Percentiles rank a stretch among this genome's conserved stretches.
These are phyloP conservation scores for Balearica regulorum DNA, from an alignment of 2,797 vertebrate species.

Conservation along the genomic window DNA sequence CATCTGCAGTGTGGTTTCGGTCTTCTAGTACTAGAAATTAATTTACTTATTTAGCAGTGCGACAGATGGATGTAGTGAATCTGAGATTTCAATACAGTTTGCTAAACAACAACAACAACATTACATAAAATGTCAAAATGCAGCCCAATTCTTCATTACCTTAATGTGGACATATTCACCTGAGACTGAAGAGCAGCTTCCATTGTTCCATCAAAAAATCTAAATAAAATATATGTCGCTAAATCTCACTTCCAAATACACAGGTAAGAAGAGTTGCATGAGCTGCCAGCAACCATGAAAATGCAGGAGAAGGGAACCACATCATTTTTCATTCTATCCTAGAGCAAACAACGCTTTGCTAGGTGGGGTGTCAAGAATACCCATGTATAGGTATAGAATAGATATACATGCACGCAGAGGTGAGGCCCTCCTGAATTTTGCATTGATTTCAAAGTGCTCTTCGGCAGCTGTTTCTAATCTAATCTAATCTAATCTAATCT, in stretches of 20 bases:
- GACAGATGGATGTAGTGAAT: not conserved
- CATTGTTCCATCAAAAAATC: not conserved
- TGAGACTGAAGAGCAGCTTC: not conserved
- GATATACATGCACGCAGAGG: not conserved
- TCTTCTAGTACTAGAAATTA: not conserved
- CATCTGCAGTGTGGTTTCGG: not conserved
- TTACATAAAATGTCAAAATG: not conserved
- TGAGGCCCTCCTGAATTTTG: not conserved
- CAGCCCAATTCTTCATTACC: not conserved
- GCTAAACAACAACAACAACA: not conserved
- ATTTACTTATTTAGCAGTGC: not conserved
- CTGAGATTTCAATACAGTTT: not conserved
- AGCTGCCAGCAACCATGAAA: not conserved
- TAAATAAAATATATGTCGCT: not conserved
- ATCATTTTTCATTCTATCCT: not conserved
- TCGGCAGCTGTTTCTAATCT: not conserved
- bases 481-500: not conserved
- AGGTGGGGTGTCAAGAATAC: not conserved
- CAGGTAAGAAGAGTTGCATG: not conserved
- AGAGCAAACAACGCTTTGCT: not conserved
- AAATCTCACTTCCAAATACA: not conserved
- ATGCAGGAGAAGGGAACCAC: not conserved
- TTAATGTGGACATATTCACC: not conserved
- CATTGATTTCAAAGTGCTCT: not conserved
- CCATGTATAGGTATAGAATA: no score